Base-by-base conservation (phyloP, 2,113 vertebrate genomes). In the Nesospiza acunhae region DNA sequence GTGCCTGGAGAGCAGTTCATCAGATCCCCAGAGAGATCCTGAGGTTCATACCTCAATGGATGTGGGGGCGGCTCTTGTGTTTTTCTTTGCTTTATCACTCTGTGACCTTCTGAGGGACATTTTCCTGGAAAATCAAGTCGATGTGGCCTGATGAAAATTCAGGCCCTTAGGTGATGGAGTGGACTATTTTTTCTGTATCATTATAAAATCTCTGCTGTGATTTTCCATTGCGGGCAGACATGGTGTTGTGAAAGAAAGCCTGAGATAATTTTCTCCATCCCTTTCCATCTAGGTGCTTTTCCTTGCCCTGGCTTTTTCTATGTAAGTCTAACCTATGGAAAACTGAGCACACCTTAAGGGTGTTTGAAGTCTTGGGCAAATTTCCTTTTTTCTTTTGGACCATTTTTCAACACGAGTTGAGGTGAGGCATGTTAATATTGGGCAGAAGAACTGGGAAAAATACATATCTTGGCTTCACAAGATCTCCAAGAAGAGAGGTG, bases 31-130 rank as follows among this genome's bases (percentile, higher is more conserved):
- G 31, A 14, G 28, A 58, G 21, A 6, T 50, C 17, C 42, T n/a
- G 24, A 22, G 7, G 13, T 87, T 82, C 0, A 0, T 44, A 49
- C 28, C 0, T 2, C 18, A 55, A 2, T 35, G 56, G 59, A 70
- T 55, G 31, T 3, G 5, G 42, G 8, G 55, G 8, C 1, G 21
- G 37, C 22, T 70, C 41, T 70, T 33, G 22, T 9, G 5, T 50
- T 76, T 55, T 56, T 42, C 35, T 72, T 81, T 3, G 1, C 20
- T 89, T 89, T 53, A 30, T 72, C 39, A 78, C 37, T 7, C 33
- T 87, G 39, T 72, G 82, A 68, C 56, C 15, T 82, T 85, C 33
- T 47, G 16, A 85, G 30, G 39, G 39, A 47, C 8, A 9, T 79
- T 76, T 79, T 83, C 79, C 70, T 50, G 39, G 58, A 85, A 90